A percentile compares a stretch with the other conserved stretches of the same genome.
Evolutionary conservation across 2,113 vertebrate species (phyloP).

Genomic region (Corythoichthys haematopterus): DNA sequence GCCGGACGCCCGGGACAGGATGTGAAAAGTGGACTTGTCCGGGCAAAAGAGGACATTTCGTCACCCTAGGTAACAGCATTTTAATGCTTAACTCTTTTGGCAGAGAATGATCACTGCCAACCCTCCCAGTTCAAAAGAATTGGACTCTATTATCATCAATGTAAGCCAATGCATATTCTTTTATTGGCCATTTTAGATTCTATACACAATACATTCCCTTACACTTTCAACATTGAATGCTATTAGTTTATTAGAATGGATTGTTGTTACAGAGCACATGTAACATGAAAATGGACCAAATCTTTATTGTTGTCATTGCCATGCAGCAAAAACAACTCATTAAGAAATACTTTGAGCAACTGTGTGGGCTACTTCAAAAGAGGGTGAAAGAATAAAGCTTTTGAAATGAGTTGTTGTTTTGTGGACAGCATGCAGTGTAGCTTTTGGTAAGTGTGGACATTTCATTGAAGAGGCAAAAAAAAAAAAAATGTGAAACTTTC

Average conservation of each 20-base stretch:
- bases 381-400: not conserved
- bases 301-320: too few relatives aligned
- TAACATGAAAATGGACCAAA: too few relatives aligned
- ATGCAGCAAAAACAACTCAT: too few relatives aligned
- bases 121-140: too few relatives aligned
- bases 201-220: not conserved
- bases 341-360: not conserved
- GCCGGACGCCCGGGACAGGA: too few relatives aligned
- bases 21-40: too few relatives aligned
- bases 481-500: slow-evolving; percentile 27
- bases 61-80: too few relatives aligned
- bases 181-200: not conserved
- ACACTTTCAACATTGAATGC: not conserved
- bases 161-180: not conserved
- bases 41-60: too few relatives aligned
- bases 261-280: not conserved
- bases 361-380: not conserved
- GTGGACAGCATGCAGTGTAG: not conserved
- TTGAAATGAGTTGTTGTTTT: not conserved
- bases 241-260: not conserved
- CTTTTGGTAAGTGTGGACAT: slow-evolving; percentile 1
- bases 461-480: slow-evolving; percentile 20
- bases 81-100: too few relatives aligned
- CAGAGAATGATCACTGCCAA: too few relatives aligned
- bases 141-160: too few relatives aligned